Base-by-base conservation (phyloP, 2,113 vertebrate genomes). In the Choloepus hoffmanni region DNA sequence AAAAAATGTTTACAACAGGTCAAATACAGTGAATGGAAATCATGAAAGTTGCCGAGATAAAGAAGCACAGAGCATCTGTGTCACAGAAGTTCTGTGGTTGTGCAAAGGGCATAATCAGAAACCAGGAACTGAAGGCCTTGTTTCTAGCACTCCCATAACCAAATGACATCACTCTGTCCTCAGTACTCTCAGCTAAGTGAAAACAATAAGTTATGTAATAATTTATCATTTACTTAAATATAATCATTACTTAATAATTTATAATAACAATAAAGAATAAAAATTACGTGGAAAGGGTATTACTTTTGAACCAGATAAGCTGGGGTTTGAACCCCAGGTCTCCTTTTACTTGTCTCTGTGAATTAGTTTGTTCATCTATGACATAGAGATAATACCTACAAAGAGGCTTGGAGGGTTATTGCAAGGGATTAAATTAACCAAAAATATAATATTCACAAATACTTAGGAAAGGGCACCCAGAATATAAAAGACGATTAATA, bases 391-490 rank as follows among this genome's bases (percentile, higher is more conserved):
- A 81, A 81, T 4, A 23, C 3, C 58, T 70, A 24, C 7, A 28
- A 21, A n/a, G 1, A 43, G 36, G 7, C 7, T 16, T 36, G 21
- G 0, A 85, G 30, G 21, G 77, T 21, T 88, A 19, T 23, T 65
- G 28, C 3, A 10, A 95, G 6, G 24, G 13, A 83, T n/a, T 73
- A 74, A 65, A 78, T 58, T 85, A 85, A 88, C 60, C 33, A 86
- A 58, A 72, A 81, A 28, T 60, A 63, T 45, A 72, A 79, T 84
- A 76, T 43, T 21, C 83, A 92, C 2, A 68, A 96, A 77, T 53
- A 13, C 10, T 36, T 40, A 67, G 67, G 58, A 94, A 68, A 83
- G 5, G 3, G 14, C 50, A 14, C 8, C 40, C 8, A 87, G 14
- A 67, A 70, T 82, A 68, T 28, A 81, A 89, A 83, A 95, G 4